A percentile compares a stretch with the other conserved stretches of the same genome.
phyloP scores from a whole-genome alignment of 1,140 invertebrate species.

The Lerema accius region DNA sequence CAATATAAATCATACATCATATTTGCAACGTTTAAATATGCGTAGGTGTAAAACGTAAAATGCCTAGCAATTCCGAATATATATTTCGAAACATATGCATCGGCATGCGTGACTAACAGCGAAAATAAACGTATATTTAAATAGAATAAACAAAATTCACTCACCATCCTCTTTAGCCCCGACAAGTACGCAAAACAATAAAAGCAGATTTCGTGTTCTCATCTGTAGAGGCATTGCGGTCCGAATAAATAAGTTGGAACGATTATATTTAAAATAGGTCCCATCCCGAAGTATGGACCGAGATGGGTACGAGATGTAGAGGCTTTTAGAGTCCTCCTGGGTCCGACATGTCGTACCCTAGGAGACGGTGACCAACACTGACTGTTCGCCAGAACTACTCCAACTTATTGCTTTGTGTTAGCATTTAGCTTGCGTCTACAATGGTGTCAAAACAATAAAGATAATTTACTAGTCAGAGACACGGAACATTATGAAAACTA shows the following conservation, averaged over 20 bases:
- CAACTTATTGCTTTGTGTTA: conserved; percentile 55
- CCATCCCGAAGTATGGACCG: conserved; percentile 65
- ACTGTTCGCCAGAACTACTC: conserved; percentile 29
- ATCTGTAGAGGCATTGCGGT: conserved; percentile 72
- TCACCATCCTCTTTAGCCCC: conserved; percentile 61
- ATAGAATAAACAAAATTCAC: conserved; percentile 59
- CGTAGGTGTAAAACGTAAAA: neutral
- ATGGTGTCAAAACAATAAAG: conserved; percentile 76
- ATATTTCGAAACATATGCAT: conserved; percentile 46
- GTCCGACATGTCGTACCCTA: conserved; percentile 50
- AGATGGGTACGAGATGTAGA: conserved; percentile 32
- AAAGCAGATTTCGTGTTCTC: conserved; percentile 59
- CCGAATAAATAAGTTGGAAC: conserved; percentile 62
- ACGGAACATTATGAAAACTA: conserved; percentile 10
- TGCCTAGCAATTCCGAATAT: neutral
- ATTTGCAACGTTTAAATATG: neutral
- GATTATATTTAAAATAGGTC: conserved; percentile 67
- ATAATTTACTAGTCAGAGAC: conserved; percentile 60
- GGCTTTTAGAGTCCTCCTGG: conserved; percentile 37
- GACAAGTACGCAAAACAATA: conserved; percentile 67
- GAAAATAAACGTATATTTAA: conserved; percentile 52
- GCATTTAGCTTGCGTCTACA: conserved; percentile 53
- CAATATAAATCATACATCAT: no score
- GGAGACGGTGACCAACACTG: conserved; percentile 51
- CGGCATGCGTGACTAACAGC: conserved; percentile 45